phyloP scores from a whole-genome alignment of 2,888 invertebrate species.

The Dichetophora obliterata region DNA sequence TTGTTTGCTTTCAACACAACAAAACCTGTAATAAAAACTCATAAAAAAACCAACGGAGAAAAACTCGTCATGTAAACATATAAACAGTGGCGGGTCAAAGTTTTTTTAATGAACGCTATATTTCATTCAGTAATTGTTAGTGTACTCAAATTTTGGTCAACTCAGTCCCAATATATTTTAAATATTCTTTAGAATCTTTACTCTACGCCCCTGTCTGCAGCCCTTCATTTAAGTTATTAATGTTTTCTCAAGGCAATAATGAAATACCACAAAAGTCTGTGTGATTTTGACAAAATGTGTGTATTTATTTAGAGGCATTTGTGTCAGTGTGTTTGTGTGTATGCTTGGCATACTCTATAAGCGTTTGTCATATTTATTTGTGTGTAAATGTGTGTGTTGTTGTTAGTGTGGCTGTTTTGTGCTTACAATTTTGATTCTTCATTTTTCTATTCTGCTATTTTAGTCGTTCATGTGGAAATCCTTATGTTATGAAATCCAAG shows the following conservation, averaged over 20 bases:
- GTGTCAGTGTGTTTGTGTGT: background rate
- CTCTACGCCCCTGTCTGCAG: background rate
- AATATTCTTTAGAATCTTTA: too few species aligned
- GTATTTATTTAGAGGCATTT: background rate
- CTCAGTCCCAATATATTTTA: background rate
- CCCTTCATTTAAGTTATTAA: background rate
- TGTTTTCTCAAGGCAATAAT: conserved; percentile 20
- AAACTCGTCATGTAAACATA: too few species aligned
- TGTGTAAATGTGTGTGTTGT: background rate
- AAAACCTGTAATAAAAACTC: background rate
- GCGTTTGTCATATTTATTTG: background rate
- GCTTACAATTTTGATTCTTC: background rate
- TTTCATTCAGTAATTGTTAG: too few species aligned
- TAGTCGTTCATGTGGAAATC: conserved; percentile 2
- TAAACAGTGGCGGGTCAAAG: too few species aligned
- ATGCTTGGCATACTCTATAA: background rate
- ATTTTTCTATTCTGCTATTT: conserved; percentile 3
- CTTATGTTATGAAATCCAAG: conserved; percentile 11
- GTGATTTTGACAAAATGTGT: background rate
- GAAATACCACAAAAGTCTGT: conserved; percentile 19
- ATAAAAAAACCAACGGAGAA: background rate
- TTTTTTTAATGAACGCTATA: too few species aligned
- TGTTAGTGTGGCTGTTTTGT: background rate
- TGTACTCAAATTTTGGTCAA: background rate
- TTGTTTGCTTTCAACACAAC: background rate